Evolutionary conservation across 2,797 vertebrate species (phyloP), one percentile per base, ranked within the genome.

Genomic region (Gobio occitaniae): DNA sequence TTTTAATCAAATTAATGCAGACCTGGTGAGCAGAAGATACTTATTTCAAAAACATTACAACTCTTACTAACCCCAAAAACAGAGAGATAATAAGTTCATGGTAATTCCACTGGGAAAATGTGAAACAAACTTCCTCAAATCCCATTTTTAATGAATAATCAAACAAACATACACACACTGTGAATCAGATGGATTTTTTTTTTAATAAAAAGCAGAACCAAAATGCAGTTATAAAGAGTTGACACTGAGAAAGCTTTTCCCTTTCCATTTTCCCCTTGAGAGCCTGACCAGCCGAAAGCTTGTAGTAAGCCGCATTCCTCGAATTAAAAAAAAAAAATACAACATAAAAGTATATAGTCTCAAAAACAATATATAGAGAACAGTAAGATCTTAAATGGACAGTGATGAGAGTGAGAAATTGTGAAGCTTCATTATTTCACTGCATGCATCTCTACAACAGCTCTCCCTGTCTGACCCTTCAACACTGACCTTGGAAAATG

Each of bases 191-290:
- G 86, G 88, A 87, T 87, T 91, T 59, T 89, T 25, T 25, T 83
- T 86, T 89, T 89, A 91, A 90, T 89, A 88, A 93, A 93, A 93
- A 89, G 88, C 90, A 91, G 90, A 93, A 92, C 85, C 93, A 91
- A 93, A 91, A 89, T 87, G 88, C 87, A 90, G 80, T 89, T 93
- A 91, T 63, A 92, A 91, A 89, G 91, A 91, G 90, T 90, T 63
- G 83, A 89, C 86, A 92, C 89, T 90, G 88, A 94, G 86, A 92
- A 90, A 93, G 90, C 78, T 59, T 71, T 87, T 75, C 78, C 80
- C 65, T 47, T 78, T 80, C 74, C 84, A 74, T 41, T 54, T 56
- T 81, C 80, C 82, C 89, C 87, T 52, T 91, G 83, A 80, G 83
- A 74, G 65, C 81, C 50, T 83, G 68, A 21, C 84, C 61, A 78